Evolutionary conservation across 2,113 vertebrate genomes (phyloP).

Genomic region (Canis aureus): DNA sequence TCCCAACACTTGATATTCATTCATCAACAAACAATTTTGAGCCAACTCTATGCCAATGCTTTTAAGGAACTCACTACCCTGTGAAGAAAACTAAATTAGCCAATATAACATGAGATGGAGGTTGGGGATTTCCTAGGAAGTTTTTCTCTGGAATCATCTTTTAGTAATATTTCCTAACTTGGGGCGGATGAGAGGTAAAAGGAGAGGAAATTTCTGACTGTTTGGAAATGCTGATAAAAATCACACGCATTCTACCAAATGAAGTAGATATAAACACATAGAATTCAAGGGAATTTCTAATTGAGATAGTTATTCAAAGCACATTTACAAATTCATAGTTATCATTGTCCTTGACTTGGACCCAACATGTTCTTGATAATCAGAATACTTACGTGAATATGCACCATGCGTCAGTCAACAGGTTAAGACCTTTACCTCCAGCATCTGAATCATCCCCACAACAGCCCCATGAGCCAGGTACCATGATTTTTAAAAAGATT

Average conservation of each 20-base stretch:
- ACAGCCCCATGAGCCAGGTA: not conserved
- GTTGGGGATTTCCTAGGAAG: not conserved
- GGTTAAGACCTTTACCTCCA: not conserved
- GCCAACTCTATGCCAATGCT: not conserved
- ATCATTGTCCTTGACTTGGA: not conserved
- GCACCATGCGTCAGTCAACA: not conserved
- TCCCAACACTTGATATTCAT: not conserved
- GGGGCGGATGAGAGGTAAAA: no score
- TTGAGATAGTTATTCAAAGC: not conserved
- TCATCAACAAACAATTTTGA: not conserved
- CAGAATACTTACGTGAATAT: not conserved
- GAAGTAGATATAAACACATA: not conserved
- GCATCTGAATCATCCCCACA: not conserved
- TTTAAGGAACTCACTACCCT: not conserved
- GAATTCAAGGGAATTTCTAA: not conserved
- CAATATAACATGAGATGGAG: not conserved
- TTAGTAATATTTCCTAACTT: not conserved
- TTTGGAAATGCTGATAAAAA: not conserved
- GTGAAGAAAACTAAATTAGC: not conserved
- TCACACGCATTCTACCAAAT: not conserved
- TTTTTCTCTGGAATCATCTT: not conserved
- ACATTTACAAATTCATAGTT: not conserved
- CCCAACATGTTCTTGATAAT: not conserved
- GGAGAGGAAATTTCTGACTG: not conserved
- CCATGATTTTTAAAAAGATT: not conserved